Conservation (phyloP, 1,140 invertebrate genomes). For the Aphis craccivora region DNA sequence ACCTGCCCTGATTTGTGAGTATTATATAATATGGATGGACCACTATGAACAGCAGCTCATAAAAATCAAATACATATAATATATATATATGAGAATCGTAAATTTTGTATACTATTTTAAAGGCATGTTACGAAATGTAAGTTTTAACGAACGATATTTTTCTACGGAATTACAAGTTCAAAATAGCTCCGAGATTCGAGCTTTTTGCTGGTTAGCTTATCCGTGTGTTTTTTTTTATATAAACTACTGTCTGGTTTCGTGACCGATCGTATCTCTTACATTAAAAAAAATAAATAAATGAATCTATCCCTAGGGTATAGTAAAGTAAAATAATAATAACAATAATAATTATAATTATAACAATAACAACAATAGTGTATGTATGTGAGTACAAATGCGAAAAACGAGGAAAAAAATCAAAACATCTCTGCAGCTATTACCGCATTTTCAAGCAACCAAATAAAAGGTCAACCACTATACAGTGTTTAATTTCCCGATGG, state of each 20-base stretch:
- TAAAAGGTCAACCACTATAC: not conserved
- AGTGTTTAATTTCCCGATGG: constrained; percentile 16
- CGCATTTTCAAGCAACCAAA: not conserved
- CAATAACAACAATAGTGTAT: not conserved
- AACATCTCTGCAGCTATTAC: not conserved
- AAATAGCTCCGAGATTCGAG: not conserved
- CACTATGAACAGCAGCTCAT: too few relatives aligned
- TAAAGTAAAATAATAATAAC: not conserved
- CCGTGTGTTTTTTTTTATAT: not conserved
- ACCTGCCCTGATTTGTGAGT: too few relatives aligned
- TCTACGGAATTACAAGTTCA: not conserved
- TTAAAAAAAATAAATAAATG: not conserved
- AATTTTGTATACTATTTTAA: not conserved
- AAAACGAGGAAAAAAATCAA: not conserved
- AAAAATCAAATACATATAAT: too few relatives aligned
- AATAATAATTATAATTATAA: not conserved
- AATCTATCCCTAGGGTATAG: not conserved
- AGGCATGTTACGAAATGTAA: not conserved
- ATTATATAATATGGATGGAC: too few relatives aligned
- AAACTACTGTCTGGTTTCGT: not conserved
- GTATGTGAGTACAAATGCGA: not conserved
- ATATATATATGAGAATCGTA: too few relatives aligned
- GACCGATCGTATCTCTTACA: not conserved
- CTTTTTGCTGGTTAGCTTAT: not conserved
- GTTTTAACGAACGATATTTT: not conserved